A percentile compares a stretch with the other conserved stretches of the same genome.
These are phyloP conservation scores for Centropus bengalensis DNA, from an alignment of 2,113 vertebrate genomes.

Conservation along the genomic window DNA sequence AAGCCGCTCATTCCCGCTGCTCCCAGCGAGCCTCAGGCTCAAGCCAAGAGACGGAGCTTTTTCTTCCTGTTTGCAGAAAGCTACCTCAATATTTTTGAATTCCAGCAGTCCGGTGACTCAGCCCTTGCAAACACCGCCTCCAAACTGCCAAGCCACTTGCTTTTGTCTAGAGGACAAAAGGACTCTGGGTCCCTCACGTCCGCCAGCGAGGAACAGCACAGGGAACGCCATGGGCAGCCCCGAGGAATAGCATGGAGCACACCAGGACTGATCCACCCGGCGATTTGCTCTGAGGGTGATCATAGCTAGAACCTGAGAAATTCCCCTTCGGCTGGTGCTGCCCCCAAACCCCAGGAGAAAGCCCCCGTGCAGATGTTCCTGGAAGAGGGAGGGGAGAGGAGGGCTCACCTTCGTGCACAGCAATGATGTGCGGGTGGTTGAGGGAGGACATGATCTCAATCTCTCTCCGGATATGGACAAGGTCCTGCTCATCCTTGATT, in stretches of 20 bases:
- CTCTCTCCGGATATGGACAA: conserved; percentile 92
- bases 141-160: not conserved
- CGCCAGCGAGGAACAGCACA: rapidly evolving
- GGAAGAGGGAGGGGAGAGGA: not conserved
- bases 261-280: rapidly evolving
- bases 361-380: not conserved
- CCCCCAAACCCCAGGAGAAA: not conserved
- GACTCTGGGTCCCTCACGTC: not conserved
- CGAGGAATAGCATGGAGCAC: not conserved
- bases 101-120: conserved; percentile 2
- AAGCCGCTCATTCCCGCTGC: rapidly evolving
- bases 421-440: conserved; percentile 94
- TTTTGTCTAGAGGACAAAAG: conserved; percentile 21
- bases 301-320: rapidly evolving
- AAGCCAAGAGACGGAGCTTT: not conserved
- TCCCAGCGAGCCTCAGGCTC: not conserved
- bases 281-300: not conserved
- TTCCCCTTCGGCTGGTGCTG: not conserved
- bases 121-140: not conserved
- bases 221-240: not conserved
- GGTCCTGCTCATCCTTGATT: conserved; percentile 94
- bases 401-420: conserved; percentile 91
- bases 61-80: not conserved
- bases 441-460: conserved; percentile 99
- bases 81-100: not conserved